phyloP scores from a whole-genome alignment of 2,888 invertebrate species.

The Leptopilina drosophilae region DNA sequence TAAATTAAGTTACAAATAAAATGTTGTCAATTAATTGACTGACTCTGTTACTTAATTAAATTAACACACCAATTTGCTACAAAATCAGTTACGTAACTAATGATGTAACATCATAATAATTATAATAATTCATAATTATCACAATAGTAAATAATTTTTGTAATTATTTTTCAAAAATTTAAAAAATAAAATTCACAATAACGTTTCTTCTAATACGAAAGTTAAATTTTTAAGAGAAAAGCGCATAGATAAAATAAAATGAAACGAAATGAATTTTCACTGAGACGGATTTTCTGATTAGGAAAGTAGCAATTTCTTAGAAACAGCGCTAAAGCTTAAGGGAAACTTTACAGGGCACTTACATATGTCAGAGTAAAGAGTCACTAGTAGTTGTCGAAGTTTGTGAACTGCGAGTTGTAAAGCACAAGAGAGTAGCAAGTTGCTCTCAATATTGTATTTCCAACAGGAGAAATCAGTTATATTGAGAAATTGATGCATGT shows the following conservation, averaged over 20 bases:
- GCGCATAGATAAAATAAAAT: not conserved
- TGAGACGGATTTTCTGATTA: not conserved
- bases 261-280: not conserved
- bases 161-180: not conserved
- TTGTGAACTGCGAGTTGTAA: not conserved
- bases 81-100: too few species aligned
- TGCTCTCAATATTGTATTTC: slow-evolving; percentile 27
- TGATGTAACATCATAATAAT: too few species aligned
- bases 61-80: too few species aligned
- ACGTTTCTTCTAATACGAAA: too few species aligned
- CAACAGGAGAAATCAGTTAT: not conserved
- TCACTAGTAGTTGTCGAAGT: slow-evolving; percentile 22
- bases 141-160: too few species aligned
- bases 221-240: too few species aligned
- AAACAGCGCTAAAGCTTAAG: not conserved
- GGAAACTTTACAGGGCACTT: slow-evolving; percentile 1
- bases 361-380: slow-evolving; percentile 2
- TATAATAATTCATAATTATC: too few species aligned
- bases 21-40: too few species aligned
- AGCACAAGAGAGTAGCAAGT: slow-evolving; percentile 15
- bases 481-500: not conserved
- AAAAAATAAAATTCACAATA: too few species aligned
- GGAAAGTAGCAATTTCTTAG: not conserved
- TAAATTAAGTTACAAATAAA: too few species aligned
- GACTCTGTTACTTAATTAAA: too few species aligned